A percentile compares a stretch with the other conserved stretches of the same genome.
Evolutionary conservation across 2,113 vertebrate genomes (phyloP).

Genomic region (Leptocoma aspasia): DNA sequence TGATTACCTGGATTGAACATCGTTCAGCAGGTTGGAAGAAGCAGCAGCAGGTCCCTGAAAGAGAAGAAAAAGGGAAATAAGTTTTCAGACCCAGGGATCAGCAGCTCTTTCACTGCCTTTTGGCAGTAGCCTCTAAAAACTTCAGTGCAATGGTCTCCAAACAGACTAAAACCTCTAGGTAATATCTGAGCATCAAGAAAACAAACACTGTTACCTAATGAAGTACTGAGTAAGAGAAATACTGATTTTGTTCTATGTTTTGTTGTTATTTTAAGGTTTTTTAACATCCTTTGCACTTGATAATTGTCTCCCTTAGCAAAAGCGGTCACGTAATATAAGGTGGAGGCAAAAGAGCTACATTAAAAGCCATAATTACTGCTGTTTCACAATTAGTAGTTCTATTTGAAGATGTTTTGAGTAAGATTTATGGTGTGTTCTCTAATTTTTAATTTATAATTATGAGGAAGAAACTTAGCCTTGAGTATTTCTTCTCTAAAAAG

Average conservation of each 20-base stretch:
- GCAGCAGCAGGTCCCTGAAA: not conserved
- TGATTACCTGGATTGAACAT: not conserved
- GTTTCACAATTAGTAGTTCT: constrained; percentile 29
- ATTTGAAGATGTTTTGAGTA: constrained; percentile 34
- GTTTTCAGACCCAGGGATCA: not conserved
- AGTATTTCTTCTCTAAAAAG: constrained; percentile 6
- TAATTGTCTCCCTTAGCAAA: not conserved
- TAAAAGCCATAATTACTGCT: constrained; percentile 41
- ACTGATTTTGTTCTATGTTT: not conserved
- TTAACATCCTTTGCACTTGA: not conserved
- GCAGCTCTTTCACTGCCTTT: not conserved
- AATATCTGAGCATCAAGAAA: not conserved
- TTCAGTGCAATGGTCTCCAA: not conserved
- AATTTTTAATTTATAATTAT: constrained; percentile 9
- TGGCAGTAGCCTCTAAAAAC: not conserved
- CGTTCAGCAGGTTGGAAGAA: not conserved
- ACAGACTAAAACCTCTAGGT: not conserved
- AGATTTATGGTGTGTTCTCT: constrained; percentile 24
- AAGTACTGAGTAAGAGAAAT: not conserved
- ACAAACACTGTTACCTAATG: not conserved
- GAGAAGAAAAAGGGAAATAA: not conserved
- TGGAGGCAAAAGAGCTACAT: not conserved
- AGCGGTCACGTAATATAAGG: not conserved
- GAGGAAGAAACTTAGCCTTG: not conserved
- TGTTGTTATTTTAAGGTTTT: not conserved